Evolutionary conservation across 2,888 invertebrate genomes (phyloP).

Genomic region (Autographa gamma): DNA sequence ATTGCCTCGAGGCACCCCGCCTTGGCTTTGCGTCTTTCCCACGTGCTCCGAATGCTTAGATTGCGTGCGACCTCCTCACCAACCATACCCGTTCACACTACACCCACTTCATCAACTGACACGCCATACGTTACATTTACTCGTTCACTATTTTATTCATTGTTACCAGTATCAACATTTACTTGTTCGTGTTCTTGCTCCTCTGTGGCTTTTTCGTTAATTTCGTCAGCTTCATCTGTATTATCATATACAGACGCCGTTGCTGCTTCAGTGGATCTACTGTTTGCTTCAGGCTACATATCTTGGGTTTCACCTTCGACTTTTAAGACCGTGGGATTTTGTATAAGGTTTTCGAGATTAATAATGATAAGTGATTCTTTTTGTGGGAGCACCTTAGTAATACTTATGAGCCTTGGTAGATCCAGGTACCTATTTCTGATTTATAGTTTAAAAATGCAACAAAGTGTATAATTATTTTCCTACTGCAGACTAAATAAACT

Average conservation of each 20-base stretch:
- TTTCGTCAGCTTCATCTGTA: slow-evolving; percentile 63
- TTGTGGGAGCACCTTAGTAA: slow-evolving; percentile 34
- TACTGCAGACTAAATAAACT: not conserved
- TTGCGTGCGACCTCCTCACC: slow-evolving; percentile 86
- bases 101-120: slow-evolving; percentile 66
- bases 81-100: slow-evolving; percentile 74
- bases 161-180: slow-evolving; percentile 63
- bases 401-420: slow-evolving; percentile 15
- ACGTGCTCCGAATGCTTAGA: slow-evolving; percentile 87
- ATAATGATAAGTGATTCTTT: slow-evolving; percentile 74
- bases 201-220: slow-evolving; percentile 71
- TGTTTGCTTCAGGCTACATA: slow-evolving; percentile 86
- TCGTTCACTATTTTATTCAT: slow-evolving; percentile 45
- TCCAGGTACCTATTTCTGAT: not conserved
- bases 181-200: slow-evolving; percentile 52
- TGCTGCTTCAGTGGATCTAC: slow-evolving; percentile 87
- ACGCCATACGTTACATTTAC: slow-evolving; percentile 55
- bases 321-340: slow-evolving; percentile 86
- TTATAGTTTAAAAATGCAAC: not conserved
- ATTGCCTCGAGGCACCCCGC: slow-evolving; percentile 83
- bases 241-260: slow-evolving; percentile 71
- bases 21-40: slow-evolving; percentile 82
- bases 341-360: slow-evolving; percentile 68
- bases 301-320: slow-evolving; percentile 80
- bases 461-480: not conserved